phyloP scores from a whole-genome alignment of 2,797 vertebrate genomes.

The Anguilla marmorata region DNA sequence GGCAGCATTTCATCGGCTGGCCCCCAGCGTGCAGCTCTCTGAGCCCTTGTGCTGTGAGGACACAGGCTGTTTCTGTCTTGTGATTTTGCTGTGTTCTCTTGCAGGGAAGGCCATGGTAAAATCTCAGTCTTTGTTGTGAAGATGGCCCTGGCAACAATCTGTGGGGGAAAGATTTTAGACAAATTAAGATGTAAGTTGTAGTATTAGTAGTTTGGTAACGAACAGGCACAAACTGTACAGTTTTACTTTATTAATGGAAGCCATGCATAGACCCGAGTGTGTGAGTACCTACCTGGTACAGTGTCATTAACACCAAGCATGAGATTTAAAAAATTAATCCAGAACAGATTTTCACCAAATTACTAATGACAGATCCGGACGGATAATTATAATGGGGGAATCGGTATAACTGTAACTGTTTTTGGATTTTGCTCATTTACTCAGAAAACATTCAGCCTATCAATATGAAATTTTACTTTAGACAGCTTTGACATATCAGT shows the following conservation, averaged over 20 bases:
- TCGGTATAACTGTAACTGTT: no score
- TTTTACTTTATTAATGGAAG: not conserved
- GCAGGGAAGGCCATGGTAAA: slow-evolving; percentile 92
- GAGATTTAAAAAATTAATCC: not conserved
- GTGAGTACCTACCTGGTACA: not conserved
- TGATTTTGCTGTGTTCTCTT: slow-evolving; percentile 53
- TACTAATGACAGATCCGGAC: not conserved
- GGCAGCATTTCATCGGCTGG: not conserved
- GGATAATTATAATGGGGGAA: not conserved
- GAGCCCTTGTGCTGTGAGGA: not conserved
- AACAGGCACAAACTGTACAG: not conserved
- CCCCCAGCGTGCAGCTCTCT: not conserved
- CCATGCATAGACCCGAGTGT: not conserved
- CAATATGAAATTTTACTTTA: no score
- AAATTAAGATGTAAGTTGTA: slow-evolving; percentile 97
- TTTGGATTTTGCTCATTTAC: no score
- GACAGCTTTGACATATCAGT: no score
- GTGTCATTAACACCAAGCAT: not conserved
- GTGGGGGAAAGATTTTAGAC: slow-evolving; percentile 97
- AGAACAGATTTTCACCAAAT: not conserved
- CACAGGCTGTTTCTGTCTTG: not conserved
- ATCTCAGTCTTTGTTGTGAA: slow-evolving; percentile 92
- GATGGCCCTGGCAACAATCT: slow-evolving; percentile 89
- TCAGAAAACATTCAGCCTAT: no score
- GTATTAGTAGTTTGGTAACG: not conserved